Percentiles rank a stretch among this genome's conserved stretches.
These are phyloP conservation scores for Brachionus plicatilis DNA, from an alignment of 1,140 invertebrate species.

Conservation along the genomic window DNA sequence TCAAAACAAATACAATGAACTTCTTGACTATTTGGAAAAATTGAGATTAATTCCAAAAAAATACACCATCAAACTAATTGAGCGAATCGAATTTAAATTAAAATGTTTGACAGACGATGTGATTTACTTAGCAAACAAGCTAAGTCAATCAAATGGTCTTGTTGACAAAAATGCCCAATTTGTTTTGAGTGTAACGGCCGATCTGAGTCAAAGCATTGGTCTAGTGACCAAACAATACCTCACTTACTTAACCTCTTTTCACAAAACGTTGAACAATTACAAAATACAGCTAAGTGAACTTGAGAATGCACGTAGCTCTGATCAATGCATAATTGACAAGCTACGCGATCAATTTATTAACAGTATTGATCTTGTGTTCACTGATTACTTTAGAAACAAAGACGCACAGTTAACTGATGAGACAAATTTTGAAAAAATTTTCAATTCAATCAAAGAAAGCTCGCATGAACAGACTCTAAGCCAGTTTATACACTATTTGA, in stretches of 20 bases:
- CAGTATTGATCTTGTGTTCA: background rate
- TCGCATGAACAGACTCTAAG: background rate
- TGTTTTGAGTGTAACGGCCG: background rate
- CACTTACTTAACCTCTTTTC: background rate
- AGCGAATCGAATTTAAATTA: background rate
- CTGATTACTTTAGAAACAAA: background rate
- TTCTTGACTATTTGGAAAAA: background rate
- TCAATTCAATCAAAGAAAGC: background rate
- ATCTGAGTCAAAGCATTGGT: background rate
- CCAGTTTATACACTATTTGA: background rate
- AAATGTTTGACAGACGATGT: background rate
- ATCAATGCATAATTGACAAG: background rate
- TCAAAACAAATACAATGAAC: background rate
- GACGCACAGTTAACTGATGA: background rate
- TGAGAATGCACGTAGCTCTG: background rate
- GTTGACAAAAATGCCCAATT: background rate
- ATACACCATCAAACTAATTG: background rate
- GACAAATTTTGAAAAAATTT: background rate
- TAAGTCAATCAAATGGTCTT: background rate
- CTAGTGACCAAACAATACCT: background rate
- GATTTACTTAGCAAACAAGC: background rate
- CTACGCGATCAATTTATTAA: background rate
- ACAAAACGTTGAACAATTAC: background rate
- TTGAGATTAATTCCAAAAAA: conserved; percentile 1
- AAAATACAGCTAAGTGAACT: background rate